Evolutionary conservation across 1,140 invertebrate species (phyloP), one percentile per base, ranked within the genome.

Genomic region (Ladona fulva): DNA sequence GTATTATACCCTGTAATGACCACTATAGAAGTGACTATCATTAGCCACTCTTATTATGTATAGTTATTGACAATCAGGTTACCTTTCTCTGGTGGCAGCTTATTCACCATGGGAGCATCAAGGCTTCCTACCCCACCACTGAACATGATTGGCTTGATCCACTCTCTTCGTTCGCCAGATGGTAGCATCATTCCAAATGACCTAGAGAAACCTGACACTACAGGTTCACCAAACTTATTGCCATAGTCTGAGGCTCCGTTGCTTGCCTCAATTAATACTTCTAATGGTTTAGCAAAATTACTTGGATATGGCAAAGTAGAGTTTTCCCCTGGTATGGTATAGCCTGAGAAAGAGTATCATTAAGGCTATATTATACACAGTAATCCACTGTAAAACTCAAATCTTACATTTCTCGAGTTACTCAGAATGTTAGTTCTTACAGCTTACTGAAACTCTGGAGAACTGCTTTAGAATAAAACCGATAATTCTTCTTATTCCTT

Each of bases 241-340:
- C 97, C 97, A 87, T 99, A 99, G 86, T 99, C 97, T 0, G 96
- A 98, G 16, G 97, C 97, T 12, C 97, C 97, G 85, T 99, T 98
- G 84, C 95, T 97, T 0, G 97, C 97, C 86, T 99, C 95, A 42
- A 99, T 92, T 44, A 95, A 89, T 77, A 97, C 91, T 83, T 96
- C 91, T 10, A 96, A 85, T 0, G 97, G 95, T 1, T 89, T 86
- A 11, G 97, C 97, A 88, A 99, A 96, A 80, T 98, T 98, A 19
- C 84, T 85, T 0, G 97, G 96, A 87, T 99, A 98, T 22, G 86
- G 82, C 80, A 89, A 89, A n/a, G 83, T 83, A 22, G 86, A 82
- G 24, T 94, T 90, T 87, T 99, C 97, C 95, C 97, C 99, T 0
- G 94, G 92, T 74, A 95, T 86, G 52, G 89, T 82, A 85, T 98